phyloP scores from a whole-genome alignment of 2,888 invertebrate species.

The Heliconius hortense region DNA sequence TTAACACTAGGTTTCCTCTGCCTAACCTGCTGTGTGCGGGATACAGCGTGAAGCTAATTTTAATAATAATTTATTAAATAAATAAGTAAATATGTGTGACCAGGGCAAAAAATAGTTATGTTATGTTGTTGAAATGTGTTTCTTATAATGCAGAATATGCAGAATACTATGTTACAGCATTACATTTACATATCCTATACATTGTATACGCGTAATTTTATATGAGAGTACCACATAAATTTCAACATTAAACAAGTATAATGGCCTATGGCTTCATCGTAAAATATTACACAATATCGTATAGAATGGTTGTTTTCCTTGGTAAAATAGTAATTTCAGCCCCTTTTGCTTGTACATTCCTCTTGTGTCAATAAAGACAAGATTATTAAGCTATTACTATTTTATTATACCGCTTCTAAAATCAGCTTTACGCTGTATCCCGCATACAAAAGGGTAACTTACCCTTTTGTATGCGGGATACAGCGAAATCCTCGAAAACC shows the following conservation, averaged over 20 bases:
- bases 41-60: too few species aligned
- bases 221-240: slow-evolving; percentile 19
- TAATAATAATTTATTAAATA: background rate
- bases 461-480: too few species aligned
- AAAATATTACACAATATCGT: slow-evolving; percentile 20
- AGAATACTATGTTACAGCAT: slow-evolving; percentile 1
- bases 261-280: slow-evolving; percentile 15
- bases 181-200: slow-evolving; percentile 22
- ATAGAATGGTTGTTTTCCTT: background rate
- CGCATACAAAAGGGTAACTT: too few species aligned
- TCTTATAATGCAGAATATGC: background rate
- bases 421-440: too few species aligned
- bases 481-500: too few species aligned
- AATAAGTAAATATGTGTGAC: background rate
- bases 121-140: background rate
- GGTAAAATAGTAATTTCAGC: background rate
- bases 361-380: slow-evolving; percentile 19
- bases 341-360: slow-evolving; percentile 6
- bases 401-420: background rate
- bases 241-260: slow-evolving; percentile 23
- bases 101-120: background rate
- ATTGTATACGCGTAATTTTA: slow-evolving; percentile 19
- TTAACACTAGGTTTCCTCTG: too few species aligned
- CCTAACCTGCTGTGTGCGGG: too few species aligned
- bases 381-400: slow-evolving; percentile 10